Conservation (phyloP, 1,140 invertebrate genomes). For the Caenorhabditis brenneri region DNA sequence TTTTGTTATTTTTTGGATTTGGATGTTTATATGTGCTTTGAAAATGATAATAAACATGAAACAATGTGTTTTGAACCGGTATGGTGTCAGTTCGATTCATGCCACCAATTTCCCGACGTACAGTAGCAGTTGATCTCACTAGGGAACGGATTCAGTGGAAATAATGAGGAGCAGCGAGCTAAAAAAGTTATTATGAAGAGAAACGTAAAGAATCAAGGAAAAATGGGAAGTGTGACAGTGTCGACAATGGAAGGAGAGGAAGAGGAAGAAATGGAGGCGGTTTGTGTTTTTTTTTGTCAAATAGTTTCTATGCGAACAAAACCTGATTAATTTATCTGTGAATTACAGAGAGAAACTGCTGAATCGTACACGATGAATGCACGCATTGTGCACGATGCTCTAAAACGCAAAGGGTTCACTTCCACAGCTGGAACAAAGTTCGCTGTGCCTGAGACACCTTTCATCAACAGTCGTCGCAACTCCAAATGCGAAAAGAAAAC, state of each 20-base stretch:
- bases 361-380: constrained; percentile 67
- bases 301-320: background rate
- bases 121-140: too few relatives aligned
- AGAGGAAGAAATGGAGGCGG: constrained; percentile 77
- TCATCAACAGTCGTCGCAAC: background rate
- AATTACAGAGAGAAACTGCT: constrained; percentile 60
- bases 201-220: constrained; percentile 98
- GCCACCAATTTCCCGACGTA: too few relatives aligned
- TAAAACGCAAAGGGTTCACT: constrained; percentile 65
- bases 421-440: background rate
- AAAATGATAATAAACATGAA: too few relatives aligned
- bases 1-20: too few relatives aligned
- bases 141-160: constrained; percentile 64
- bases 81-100: too few relatives aligned
- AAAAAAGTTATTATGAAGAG: constrained; percentile 84
- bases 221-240: constrained; percentile 98
- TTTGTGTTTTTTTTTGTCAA: constrained; percentile 64
- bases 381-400: constrained; percentile 63
- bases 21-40: too few relatives aligned
- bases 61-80: too few relatives aligned
- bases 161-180: constrained; percentile 66
- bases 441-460: background rate
- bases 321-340: background rate
- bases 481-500: constrained; percentile 41
- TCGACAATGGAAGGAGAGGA: constrained; percentile 82